Conservation (phyloP, 2,888 invertebrate species). For the Pandemis corylana region DNA sequence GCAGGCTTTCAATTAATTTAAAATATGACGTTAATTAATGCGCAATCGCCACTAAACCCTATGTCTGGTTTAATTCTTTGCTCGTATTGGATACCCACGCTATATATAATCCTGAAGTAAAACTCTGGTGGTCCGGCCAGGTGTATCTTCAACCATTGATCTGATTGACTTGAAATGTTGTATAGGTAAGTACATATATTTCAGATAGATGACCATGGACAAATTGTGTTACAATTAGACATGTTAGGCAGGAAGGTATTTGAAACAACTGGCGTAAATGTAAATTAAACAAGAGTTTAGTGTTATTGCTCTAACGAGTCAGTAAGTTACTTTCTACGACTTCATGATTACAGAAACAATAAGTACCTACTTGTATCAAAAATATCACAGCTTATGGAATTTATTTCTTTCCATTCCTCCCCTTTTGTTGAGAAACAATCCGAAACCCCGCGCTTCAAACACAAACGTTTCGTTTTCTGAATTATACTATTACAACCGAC, state of each 20-base stretch:
- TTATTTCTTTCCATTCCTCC: constrained; percentile 24
- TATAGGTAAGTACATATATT: too few relatives aligned
- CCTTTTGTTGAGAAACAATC: constrained; percentile 18
- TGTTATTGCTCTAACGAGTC: neutral
- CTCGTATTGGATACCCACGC: too few relatives aligned
- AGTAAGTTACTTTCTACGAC: neutral
- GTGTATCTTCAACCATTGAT: too few relatives aligned
- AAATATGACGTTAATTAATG: too few relatives aligned
- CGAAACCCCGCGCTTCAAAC: constrained; percentile 56
- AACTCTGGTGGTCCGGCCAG: too few relatives aligned
- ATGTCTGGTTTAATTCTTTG: too few relatives aligned
- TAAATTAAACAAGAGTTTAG: neutral
- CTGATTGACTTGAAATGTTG: too few relatives aligned
- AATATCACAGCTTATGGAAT: constrained; percentile 33
- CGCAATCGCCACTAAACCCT: too few relatives aligned
- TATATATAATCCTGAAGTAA: too few relatives aligned
- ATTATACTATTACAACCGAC: constrained; percentile 62
- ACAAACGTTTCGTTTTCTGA: constrained; percentile 49
- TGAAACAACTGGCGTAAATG: neutral
- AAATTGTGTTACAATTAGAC: neutral
- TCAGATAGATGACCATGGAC: too few relatives aligned
- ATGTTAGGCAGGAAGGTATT: neutral
- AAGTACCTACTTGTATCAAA: constrained; percentile 7
- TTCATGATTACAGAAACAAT: neutral
- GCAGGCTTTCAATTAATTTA: too few relatives aligned